Evolutionary conservation across 2,113 vertebrate species (phyloP), one percentile per base, ranked within the genome.

Genomic region (Okapia johnstoni): DNA sequence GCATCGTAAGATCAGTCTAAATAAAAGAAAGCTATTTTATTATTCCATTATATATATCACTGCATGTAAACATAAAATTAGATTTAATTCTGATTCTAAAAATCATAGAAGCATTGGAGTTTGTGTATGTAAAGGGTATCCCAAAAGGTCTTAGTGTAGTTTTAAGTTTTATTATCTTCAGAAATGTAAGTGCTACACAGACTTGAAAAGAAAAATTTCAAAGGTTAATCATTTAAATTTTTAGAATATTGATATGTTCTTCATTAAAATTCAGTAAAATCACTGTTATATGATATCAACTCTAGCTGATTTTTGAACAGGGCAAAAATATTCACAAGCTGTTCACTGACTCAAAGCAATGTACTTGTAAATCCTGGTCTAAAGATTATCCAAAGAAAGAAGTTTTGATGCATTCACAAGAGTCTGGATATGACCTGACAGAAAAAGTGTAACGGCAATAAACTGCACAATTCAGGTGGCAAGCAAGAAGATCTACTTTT

Each of bases 1-100:
- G 98, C 99, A 99, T 99, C 96, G 99, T 99, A 97, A 99, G 99
- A 98, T 99, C 99, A 98, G 99, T 99, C 99, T 99, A 97, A 90
- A 99, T 73, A 96, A 98, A 94, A 98, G 95, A 97, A 98, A 98
- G 90, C 12, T 73, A 85, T 50, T 96, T 98, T 96, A 97, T 90
- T 97, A 94, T 86, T 90, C n/a, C 46, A 88, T 80, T 60, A 61
- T 40, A 66, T 43, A 81, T 48, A n/a, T 10, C 21, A 60, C 5
- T 91, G 33, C 30, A 97, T 43, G 28, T 0, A 43, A 93, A 88
- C 46, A 93, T 57, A 95, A 96, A 97, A 91, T 58, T 66, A 94
- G 48, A 91, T 90, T 93, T 96, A 85, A 92, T 13, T 50, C 63
- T 60, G 48, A 85, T 25, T 94, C 88, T 88, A 80, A 90, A 97